Base-by-base conservation (phyloP, 2,888 invertebrate species). In the Chouioia cunea region DNA sequence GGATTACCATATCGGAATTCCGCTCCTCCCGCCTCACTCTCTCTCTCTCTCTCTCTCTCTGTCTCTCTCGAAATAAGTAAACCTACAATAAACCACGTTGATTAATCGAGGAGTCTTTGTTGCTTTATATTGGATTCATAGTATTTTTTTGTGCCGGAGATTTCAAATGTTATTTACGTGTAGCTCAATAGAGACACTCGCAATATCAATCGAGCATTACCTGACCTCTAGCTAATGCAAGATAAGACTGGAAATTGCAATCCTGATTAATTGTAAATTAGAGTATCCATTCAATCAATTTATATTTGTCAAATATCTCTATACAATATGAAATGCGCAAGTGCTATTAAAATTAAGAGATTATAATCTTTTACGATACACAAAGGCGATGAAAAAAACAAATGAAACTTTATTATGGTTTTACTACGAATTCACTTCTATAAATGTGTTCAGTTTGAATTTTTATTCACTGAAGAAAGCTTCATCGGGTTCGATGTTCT, bases 1-100 rank as follows among this genome's bases (percentile, higher is more conserved):
- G 27, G 70, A 73, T 70, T 70, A 70, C 73, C 66, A 70, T 66
- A 73, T 73, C 68, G 62, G 50, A 70, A 73, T 70, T 69, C 63
- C 69, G 54, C 53, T 65, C 65, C 62, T n/a, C n/a, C n/a, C n/a
- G n/a, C n/a, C n/a, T 27, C 3, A 27, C 36, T 36, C 36, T 36
- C 36, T 36, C 10, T 36, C 36, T 36, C 36, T 36, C 36, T 36
- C 6, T 36, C 36, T 36, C 36, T 8, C 16, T 12, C 15, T 0
- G 12, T 12, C n/a, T 6, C 48, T 6, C 16, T 6, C 36, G 52
- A 69, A 69, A 69, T 72, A 62, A 66, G 48, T 62, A 20, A n/a
- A n/a, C 18, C 16, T 10, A 36, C 54, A 2, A 23, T 56, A 16
- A 63, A 53, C 59, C 59, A 53, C 52, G 60, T 54, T 57, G 72